Evolutionary conservation across 2,797 vertebrate genomes (phyloP).

Genomic region (Eulemur albifrons): DNA sequence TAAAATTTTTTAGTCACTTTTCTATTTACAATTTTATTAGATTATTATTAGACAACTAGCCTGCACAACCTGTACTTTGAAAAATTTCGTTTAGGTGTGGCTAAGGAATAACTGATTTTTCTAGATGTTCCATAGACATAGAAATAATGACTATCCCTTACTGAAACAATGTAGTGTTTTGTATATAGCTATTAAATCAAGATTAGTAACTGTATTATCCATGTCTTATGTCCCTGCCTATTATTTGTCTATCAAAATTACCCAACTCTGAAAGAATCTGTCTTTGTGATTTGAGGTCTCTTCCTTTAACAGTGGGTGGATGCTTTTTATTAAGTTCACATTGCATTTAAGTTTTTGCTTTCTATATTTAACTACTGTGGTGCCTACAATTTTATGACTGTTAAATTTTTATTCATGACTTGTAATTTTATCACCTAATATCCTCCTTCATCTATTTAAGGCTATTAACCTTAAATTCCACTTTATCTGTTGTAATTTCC

Average conservation of each 20-base stretch:
- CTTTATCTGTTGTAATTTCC: neutral
- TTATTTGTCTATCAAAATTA: neutral
- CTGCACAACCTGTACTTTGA: neutral
- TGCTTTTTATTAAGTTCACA: neutral
- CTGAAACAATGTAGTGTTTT: neutral
- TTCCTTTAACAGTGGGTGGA: neutral
- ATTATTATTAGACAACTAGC: neutral
- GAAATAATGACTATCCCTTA: conserved; percentile 33
- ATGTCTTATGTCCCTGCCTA: neutral
- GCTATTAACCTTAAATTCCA: neutral
- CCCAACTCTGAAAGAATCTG: neutral
- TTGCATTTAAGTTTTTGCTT: conserved; percentile 13
- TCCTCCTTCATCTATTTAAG: neutral
- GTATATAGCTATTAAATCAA: conserved; percentile 5
- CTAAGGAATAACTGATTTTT: neutral
- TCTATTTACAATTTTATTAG: conserved; percentile 16
- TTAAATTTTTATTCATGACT: conserved; percentile 14
- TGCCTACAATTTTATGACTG: neutral
- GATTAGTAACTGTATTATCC: neutral
- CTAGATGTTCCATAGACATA: neutral
- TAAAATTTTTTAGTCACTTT: neutral
- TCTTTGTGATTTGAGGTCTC: neutral
- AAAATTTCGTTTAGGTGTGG: neutral
- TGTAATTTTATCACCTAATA: neutral
- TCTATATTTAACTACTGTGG: neutral